Percentiles rank a stretch among this genome's conserved stretches.
Evolutionary conservation across 2,113 vertebrate species (phyloP).

Genomic region (Oenanthe melanoleuca): DNA sequence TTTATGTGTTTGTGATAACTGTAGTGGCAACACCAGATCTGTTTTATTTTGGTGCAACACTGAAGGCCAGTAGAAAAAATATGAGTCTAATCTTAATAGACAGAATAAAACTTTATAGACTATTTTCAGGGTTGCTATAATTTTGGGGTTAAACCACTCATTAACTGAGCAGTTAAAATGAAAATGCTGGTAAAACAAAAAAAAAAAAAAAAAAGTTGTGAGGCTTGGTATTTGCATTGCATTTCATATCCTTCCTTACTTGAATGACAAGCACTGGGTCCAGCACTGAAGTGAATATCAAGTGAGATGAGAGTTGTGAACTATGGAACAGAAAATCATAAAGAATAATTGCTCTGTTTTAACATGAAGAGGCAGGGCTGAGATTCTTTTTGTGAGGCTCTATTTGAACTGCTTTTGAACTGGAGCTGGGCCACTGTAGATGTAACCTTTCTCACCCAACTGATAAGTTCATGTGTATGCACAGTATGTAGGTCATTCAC

Average conservation of each 20-base stretch:
- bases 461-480: background rate
- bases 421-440: slow-evolving; percentile 2
- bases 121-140: background rate
- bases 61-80: background rate
- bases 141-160: background rate
- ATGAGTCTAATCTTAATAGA: background rate
- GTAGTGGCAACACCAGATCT: background rate
- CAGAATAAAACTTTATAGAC: background rate
- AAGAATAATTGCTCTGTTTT: background rate
- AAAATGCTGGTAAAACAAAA: background rate
- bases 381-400: background rate
- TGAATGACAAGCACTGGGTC: background rate
- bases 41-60: background rate
- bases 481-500: background rate
- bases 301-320: background rate
- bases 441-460: slow-evolving; percentile 18
- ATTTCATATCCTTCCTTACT: background rate
- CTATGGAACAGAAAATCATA: background rate
- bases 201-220: background rate
- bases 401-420: background rate
- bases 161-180: background rate
- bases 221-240: background rate
- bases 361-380: background rate
- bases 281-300: background rate
- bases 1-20: background rate